phyloP scores from a whole-genome alignment of 1,140 invertebrate genomes.

The Brachionus koreanus region DNA sequence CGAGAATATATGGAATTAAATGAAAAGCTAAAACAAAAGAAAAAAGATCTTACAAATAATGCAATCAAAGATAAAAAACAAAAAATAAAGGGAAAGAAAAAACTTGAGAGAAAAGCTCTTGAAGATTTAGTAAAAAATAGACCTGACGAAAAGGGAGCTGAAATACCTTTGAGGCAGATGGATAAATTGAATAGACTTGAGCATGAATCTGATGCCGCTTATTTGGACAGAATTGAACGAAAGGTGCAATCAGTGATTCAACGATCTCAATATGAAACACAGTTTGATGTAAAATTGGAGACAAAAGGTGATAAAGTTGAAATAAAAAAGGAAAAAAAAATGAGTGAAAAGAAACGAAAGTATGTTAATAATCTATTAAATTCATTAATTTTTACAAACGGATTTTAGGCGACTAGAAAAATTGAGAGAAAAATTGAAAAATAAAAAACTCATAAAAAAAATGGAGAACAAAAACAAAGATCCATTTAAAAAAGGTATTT shows the following conservation, averaged over 20 bases:
- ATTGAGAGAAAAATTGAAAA: slow-evolving; percentile 31
- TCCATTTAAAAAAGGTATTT: background rate
- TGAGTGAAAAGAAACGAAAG: slow-evolving; percentile 40
- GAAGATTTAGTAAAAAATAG: background rate
- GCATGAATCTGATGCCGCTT: slow-evolving; percentile 6
- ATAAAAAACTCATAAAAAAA: slow-evolving; percentile 17
- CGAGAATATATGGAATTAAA: slow-evolving; percentile 19
- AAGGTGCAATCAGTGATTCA: background rate
- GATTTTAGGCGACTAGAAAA: slow-evolving; percentile 1
- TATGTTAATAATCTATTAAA: background rate
- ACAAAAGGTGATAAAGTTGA: slow-evolving; percentile 4
- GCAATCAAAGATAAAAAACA: background rate
- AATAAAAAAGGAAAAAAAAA: slow-evolving; percentile 41
- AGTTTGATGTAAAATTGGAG: slow-evolving; percentile 43
- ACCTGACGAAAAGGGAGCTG: slow-evolving; percentile 31
- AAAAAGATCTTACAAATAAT: background rate
- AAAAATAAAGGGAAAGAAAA: background rate
- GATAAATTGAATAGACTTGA: background rate
- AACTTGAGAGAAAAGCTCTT: background rate
- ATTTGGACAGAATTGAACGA: slow-evolving; percentile 18
- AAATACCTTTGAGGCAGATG: background rate
- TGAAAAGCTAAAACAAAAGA: background rate
- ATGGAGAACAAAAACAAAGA: slow-evolving; percentile 32
- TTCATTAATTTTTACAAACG: background rate
- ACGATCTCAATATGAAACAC: slow-evolving; percentile 29